Evolutionary conservation across 2,113 vertebrate species (phyloP).

Genomic region (Xyliphius kryptos): DNA sequence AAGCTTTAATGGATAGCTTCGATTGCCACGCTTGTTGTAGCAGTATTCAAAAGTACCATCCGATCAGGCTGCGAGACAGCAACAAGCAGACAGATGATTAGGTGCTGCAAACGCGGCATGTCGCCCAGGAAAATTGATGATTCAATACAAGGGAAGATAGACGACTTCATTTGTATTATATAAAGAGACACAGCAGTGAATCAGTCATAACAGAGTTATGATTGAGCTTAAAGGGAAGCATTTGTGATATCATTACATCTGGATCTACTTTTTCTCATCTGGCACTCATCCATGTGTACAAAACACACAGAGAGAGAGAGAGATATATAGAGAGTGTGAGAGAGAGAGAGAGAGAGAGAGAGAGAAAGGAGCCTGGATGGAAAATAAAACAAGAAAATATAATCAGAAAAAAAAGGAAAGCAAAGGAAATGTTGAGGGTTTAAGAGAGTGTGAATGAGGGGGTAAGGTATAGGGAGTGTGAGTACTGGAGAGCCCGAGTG

Average conservation of each 20-base stretch:
- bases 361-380: too few relatives aligned
- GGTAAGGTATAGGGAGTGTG: conserved; percentile 51
- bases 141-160: conserved; percentile 93
- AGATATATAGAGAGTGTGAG: conserved; percentile 6
- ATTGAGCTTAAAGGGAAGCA: conserved; percentile 94
- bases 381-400: too few relatives aligned
- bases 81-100: conserved; percentile 94
- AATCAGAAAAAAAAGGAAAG: too few relatives aligned
- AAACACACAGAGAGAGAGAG: background rate
- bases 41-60: conserved; percentile 92
- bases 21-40: conserved; percentile 85
- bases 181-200: conserved; percentile 84
- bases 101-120: conserved; percentile 94
- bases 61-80: conserved; percentile 91
- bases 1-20: conserved; percentile 84
- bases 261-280: conserved; percentile 92
- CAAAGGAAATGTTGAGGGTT: conserved; percentile 42
- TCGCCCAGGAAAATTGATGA: conserved; percentile 94
- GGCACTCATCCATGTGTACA: conserved; percentile 82
- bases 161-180: conserved; percentile 95
- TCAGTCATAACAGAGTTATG: conserved; percentile 98
- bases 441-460: conserved; percentile 3
- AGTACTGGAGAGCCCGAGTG: conserved; percentile 19
- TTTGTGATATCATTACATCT: conserved; percentile 99
- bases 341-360: conserved; percentile 1